Base-by-base conservation (phyloP, 2,797 vertebrate species). In the Enteromius afrohamiltoni region DNA sequence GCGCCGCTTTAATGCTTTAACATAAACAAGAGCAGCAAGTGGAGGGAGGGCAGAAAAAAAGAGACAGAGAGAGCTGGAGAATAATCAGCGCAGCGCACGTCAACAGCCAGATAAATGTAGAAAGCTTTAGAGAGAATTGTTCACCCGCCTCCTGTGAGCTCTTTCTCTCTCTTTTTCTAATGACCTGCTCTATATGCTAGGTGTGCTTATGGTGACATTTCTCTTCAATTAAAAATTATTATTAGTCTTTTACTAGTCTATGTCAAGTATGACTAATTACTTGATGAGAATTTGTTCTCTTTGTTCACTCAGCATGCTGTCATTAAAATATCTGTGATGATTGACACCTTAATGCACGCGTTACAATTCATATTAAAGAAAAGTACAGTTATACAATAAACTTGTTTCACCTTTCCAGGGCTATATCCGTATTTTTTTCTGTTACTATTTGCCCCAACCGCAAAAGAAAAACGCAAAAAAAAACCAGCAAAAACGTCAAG, bases 41-140 rank as follows among this genome's bases (percentile, higher is more conserved):
- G 21, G 14, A 60, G 75, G n/a, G 2, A 53, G 60, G n/a, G 26
- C 5, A 21, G 45, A 76, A 34, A 76, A 74, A 82, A 53, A 37
- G n/a, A 55, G n/a, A 80, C 6, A 0, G 19, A 71, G 13, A 71
- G 21, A 80, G 19, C 17, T 71, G 68, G 19, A 49, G 40, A 45
- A 42, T 69, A 42, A 69, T 55, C 64, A 58, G 16, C 31, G 6
- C 68, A 29, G 37, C 45, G 4, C 29, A 65, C 76, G n/a, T 70
- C 49, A n/a, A 71, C 23, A 45, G 42, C 40, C 53, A 45, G 51
- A 58, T 70, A 45, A 40, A 55, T 42, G 49, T 80, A n/a, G 71
- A 31, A 60, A 81, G 10, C 40, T 81, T 71, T 53, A 37, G 77
- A 79, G 77, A 79, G 62, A 79, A 67, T 79, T 67, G 67, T 79